Evolutionary conservation across 2,113 vertebrate genomes (phyloP).

Genomic region (Rhombomys opimus): DNA sequence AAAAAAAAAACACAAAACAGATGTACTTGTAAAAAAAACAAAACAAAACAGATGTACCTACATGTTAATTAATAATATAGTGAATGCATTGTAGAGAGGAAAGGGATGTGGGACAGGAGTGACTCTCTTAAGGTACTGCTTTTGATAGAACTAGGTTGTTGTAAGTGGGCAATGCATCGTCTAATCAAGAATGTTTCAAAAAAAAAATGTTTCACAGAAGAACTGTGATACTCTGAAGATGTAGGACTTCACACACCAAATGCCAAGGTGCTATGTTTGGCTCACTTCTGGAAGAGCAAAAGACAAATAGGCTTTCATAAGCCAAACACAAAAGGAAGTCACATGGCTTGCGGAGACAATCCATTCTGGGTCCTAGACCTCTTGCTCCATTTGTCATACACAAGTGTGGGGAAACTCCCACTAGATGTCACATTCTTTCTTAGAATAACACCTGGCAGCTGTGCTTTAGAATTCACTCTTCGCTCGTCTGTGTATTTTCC

Average conservation of each 20-base stretch:
- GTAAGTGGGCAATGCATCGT: neutral
- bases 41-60: neutral
- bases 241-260: neutral
- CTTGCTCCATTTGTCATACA: neutral
- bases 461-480: neutral
- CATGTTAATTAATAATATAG: neutral
- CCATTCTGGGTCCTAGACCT: neutral
- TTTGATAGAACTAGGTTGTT: neutral
- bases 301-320: neutral
- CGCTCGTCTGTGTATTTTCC: neutral
- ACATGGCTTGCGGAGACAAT: neutral
- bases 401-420: neutral
- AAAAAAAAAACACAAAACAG: neutral
- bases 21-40: neutral
- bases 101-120: neutral
- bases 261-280: neutral
- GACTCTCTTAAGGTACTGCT: neutral
- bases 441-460: neutral
- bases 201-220: conserved; percentile 30
- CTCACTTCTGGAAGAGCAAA: neutral
- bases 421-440: neutral
- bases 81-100: neutral
- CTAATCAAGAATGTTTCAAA: neutral
- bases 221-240: neutral
- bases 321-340: neutral